Evolutionary conservation across 2,888 invertebrate species (phyloP), one percentile per base, ranked within the genome.

Genomic region (Ashinkailepas kermadecensis): DNA sequence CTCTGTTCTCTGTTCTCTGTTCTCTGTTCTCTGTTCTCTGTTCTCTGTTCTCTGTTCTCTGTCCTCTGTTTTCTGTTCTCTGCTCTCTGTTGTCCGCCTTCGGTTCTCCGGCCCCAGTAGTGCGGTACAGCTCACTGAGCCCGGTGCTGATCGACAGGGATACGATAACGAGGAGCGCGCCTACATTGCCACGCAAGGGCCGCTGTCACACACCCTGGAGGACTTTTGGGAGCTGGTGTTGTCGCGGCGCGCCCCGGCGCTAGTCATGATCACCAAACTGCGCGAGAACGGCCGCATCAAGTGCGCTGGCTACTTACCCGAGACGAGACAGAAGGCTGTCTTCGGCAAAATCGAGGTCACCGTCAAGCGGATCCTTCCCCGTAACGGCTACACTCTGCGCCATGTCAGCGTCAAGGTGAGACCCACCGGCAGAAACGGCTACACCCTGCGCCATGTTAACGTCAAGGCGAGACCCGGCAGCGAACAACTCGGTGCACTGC

Each of bases 151-250:
- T 39, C 39, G 59, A 81, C 88, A 96, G 96, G 96, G 96, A 83
- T 95, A 95, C 86, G 95, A 96, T 87, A 94, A 94, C 85, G 93
- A 94, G 83, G 92, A 92, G 83, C 93, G 92, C 85, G 92, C 93
- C 79, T 97, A 95, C 88, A 94, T 97, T 82, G 97, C 96, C 21
- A 95, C 96, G 0, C 97, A 97, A 88, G 97, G 96, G 13, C 97
- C 97, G 0, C 90, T 97, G 86, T 90, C 93, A 56, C 94, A 96
- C 87, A 97, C 97, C 0, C 92, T 96, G 81, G 92, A 91, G 85
- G 96, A 97, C 87, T 96, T 96, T 88, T 97, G 96, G 96, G 90
- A 91, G 64, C 95, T 96, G 95, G 91, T 95, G 80, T 78, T 83
- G 81, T 83, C 83, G 81, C 90, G 91, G 85, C 88, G 88, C 83